phyloP scores from a whole-genome alignment of 2,113 vertebrate species.

The Dromiciops gliroides region DNA sequence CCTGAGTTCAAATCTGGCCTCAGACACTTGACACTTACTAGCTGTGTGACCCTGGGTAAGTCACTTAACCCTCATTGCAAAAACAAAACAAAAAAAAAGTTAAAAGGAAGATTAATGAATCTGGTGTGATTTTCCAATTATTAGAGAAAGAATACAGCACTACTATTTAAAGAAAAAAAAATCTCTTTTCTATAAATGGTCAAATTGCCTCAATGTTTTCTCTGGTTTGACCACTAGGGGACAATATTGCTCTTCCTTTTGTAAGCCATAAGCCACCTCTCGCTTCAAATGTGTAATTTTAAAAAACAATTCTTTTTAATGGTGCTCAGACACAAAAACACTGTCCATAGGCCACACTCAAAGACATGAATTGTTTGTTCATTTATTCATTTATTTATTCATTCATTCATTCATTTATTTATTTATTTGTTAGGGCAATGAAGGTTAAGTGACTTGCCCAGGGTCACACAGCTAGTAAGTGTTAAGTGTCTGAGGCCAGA shows the following conservation, averaged over 20 bases:
- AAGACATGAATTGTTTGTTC: too few species aligned
- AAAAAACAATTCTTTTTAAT: slow-evolving; percentile 12
- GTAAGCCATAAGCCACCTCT: background rate
- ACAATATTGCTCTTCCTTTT: slow-evolving; percentile 45
- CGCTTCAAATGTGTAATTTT: slow-evolving; percentile 16
- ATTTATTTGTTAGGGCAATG: too few species aligned
- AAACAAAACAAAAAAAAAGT: too few species aligned
- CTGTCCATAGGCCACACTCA: slow-evolving; percentile 15
- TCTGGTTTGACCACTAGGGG: slow-evolving; percentile 52
- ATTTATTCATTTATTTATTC: too few species aligned
- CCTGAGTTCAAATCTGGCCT: too few species aligned
- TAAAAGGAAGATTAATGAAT: slow-evolving; percentile 32
- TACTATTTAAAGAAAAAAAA: slow-evolving; percentile 6
- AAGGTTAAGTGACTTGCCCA: too few species aligned
- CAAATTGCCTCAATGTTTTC: background rate
- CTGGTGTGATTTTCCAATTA: slow-evolving; percentile 18
- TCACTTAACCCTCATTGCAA: too few species aligned
- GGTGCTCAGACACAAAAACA: background rate
- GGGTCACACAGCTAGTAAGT: too few species aligned
- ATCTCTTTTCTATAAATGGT: background rate
- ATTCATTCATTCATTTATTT: too few species aligned
- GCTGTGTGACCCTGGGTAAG: too few species aligned
- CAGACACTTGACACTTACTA: too few species aligned
- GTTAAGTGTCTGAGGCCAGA: too few species aligned
- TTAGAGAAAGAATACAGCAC: slow-evolving; percentile 3